A percentile compares a stretch with the other conserved stretches of the same genome.
These are phyloP conservation scores for Paracyprichromis sp. DNA, from an alignment of 2,113 vertebrate genomes.

Conservation along the genomic window DNA sequence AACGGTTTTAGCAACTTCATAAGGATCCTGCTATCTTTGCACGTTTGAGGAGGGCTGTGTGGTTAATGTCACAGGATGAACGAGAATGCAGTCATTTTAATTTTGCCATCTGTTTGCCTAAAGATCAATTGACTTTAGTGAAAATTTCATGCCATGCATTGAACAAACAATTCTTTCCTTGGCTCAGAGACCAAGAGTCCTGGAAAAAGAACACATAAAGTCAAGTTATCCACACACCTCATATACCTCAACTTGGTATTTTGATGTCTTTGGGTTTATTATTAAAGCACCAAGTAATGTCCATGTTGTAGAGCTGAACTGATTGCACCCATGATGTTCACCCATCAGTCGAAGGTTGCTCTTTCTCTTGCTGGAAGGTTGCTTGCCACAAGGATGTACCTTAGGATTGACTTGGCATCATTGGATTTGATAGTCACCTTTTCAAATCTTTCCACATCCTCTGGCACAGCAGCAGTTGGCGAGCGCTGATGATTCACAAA, in stretches of 20 bases:
- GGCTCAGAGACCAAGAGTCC: background rate
- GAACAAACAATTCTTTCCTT: background rate
- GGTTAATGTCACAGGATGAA: background rate
- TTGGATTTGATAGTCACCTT: background rate
- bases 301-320: background rate
- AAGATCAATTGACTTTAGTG: background rate
- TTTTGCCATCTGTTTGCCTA: background rate
- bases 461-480: conserved; percentile 7
- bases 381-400: background rate
- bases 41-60: background rate
- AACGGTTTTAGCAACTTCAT: background rate
- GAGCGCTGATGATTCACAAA: conserved; percentile 27
- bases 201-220: background rate
- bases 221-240: background rate
- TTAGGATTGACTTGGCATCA: background rate
- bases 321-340: background rate
- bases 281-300: background rate
- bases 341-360: background rate
- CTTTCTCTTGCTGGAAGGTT: background rate
- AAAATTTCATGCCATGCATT: background rate
- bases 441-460: conserved; percentile 4
- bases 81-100: background rate
- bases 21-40: background rate
- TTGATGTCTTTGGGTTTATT: background rate
- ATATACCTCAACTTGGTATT: background rate